Evolutionary conservation across 2,888 invertebrate genomes (phyloP), one percentile per base, ranked within the genome.

Genomic region (Ophioninae sp.): DNA sequence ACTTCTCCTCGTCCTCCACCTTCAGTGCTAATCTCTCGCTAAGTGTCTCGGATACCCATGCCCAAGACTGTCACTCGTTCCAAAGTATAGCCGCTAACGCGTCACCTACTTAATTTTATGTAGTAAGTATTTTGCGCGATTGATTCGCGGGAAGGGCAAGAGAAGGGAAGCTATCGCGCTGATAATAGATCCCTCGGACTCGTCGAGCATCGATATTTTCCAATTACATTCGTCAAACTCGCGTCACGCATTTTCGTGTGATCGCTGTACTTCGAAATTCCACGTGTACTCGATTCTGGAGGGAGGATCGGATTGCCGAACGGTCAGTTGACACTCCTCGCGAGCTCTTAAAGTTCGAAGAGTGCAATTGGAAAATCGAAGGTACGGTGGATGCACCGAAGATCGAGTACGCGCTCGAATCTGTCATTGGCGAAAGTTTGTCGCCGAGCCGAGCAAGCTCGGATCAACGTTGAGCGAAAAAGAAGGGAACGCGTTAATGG

Each of bases 11-110:
- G 64, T 70, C 76, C 65, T 82, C 62, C 69, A 74, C 61, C 69
- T 69, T 37, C 61, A 59, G 56, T 68, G 62, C 62, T 74, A 62
- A 79, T 65, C 21, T 75, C 37, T 61, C 70, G 65, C 23, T 70
- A 56, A 61, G 37, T 68, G 64, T 79, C 64, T 30, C 30, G 30
- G 57, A 74, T 78, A 70, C 30, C 56, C 78, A 75, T 79, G 56
- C 65, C 86, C 89, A 88, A 92, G 91, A 91, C 91, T 92, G 90
- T 91, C 89, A 89, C 88, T 87, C 87, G 90, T 89, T 87, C 87
- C 88, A 89, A 90, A 89, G 89, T 89, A 90, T 89, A 87, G 88
- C 30, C 61, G 21, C 57, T 41, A 23, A 41, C 65, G 39, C 37
- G 65, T 67, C 23, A n/a, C 37, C 39, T n/a, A 50, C 50, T 50